Evolutionary conservation across 2,113 vertebrate genomes (phyloP).

Genomic region (Xiphophorus hellerii): DNA sequence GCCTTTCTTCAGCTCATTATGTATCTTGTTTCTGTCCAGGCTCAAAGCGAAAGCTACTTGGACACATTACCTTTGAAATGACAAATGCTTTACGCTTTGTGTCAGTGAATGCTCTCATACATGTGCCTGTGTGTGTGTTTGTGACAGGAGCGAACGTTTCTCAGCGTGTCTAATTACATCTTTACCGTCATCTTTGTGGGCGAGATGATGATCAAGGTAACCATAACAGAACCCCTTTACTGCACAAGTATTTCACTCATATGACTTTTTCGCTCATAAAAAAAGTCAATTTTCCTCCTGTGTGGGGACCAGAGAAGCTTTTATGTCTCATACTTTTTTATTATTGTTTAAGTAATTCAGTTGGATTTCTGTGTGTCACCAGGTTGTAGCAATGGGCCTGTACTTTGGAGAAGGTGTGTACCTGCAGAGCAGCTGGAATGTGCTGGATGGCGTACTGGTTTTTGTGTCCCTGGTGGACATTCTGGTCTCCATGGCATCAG

Average conservation of each 20-base stretch:
- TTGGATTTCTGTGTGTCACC: not conserved
- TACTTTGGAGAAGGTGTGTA: conserved; percentile 89
- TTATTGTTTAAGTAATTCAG: conserved; percentile 31
- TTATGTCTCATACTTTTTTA: conserved; percentile 24
- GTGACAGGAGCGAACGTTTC: conserved; percentile 89
- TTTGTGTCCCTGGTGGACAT: conserved; percentile 96
- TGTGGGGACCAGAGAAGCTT: conserved; percentile 23
- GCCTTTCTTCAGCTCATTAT: conserved; percentile 35
- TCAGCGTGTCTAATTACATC: conserved; percentile 94
- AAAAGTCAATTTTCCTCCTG: conserved; percentile 40
- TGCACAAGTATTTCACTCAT: conserved; percentile 17
- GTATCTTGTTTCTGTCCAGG: conserved; percentile 19
- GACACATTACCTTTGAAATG: conserved; percentile 33
- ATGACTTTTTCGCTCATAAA: conserved; percentile 32
- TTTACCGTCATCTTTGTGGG: conserved; percentile 93
- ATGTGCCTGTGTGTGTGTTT: conserved; percentile 37
- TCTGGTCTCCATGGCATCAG: conserved; percentile 91
- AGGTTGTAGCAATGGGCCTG: conserved; percentile 93
- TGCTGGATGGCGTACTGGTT: conserved; percentile 94
- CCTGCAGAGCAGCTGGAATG: conserved; percentile 96
- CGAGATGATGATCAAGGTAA: conserved; percentile 96
- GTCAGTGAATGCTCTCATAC: not conserved
- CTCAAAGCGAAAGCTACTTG: conserved; percentile 37
- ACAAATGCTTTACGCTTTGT: conserved; percentile 14
- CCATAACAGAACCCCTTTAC: conserved; percentile 13